Conservation (phyloP, 2,797 vertebrate species). For the Menidia menidia region DNA sequence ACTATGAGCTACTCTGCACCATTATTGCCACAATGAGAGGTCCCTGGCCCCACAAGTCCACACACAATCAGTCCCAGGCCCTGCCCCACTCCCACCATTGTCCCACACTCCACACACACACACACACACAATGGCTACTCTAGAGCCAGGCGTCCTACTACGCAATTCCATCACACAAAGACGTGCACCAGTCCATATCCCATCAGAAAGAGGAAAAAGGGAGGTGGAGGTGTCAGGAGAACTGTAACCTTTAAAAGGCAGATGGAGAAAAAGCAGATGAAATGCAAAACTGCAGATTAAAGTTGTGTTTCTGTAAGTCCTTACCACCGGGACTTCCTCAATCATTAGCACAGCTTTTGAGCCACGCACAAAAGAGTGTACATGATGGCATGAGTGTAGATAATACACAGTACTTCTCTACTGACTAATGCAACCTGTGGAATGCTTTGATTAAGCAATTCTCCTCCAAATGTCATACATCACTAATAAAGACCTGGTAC, state of each 20-base stretch:
- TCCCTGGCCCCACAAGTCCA: conserved; percentile 77
- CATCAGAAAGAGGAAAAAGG: conserved; percentile 55
- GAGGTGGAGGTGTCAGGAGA: conserved; percentile 54
- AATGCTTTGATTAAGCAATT: conserved; percentile 6
- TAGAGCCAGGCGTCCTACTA: conserved; percentile 75
- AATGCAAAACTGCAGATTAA: conserved; percentile 35
- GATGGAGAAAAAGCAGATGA: conserved; percentile 27
- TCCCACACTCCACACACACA: conserved; percentile 66
- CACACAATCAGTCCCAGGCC: conserved; percentile 72
- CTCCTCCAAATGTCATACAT: conserved; percentile 24
- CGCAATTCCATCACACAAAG: conserved; percentile 75
- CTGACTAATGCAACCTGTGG: conserved; percentile 49
- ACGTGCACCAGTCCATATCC: conserved; percentile 80
- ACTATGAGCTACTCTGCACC: conserved; percentile 75
- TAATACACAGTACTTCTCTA: conserved; percentile 17
- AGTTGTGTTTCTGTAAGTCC: conserved; percentile 31
- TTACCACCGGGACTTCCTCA: conserved; percentile 54
- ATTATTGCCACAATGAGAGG: conserved; percentile 80
- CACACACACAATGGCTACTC: conserved; percentile 74
- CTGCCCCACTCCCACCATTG: conserved; percentile 78
- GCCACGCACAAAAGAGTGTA: conserved; percentile 33
- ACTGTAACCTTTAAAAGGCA: conserved; percentile 48
- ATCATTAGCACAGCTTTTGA: conserved; percentile 59
- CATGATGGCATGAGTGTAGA: conserved; percentile 24
- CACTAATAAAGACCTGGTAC: conserved; percentile 40